Evolutionary conservation across 2,113 vertebrate species (phyloP).

Genomic region (Nipponia nippon): DNA sequence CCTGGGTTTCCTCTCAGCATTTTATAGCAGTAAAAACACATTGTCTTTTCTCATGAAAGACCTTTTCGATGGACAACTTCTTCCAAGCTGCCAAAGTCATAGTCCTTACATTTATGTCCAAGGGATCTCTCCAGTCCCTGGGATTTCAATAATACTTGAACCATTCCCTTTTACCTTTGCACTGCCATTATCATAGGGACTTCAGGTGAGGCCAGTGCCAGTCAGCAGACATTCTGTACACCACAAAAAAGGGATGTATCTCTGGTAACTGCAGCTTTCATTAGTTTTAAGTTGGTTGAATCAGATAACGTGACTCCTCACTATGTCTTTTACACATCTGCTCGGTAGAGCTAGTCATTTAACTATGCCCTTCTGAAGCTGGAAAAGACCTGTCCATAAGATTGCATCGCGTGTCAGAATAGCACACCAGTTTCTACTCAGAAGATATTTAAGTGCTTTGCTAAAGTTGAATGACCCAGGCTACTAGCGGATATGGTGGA

Average conservation of each 20-base stretch:
- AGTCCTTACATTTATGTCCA: not conserved
- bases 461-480: not conserved
- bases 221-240: not conserved
- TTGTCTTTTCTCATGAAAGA: not conserved
- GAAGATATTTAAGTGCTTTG: not conserved
- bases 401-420: not conserved
- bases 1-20: not conserved
- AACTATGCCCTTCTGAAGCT: not conserved
- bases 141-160: not conserved
- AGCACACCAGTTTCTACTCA: not conserved
- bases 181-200: not conserved
- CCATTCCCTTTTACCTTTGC: not conserved
- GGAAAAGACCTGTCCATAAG: not conserved
- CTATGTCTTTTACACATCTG: not conserved
- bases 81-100: not conserved
- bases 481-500: not conserved
- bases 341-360: not conserved
- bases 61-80: not conserved
- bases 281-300: not conserved
- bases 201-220: not conserved
- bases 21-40: not conserved
- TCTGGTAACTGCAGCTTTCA: not conserved
- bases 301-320: not conserved
- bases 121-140: not conserved
- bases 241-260: not conserved